A percentile compares a stretch with the other conserved stretches of the same genome.
Conservation (phyloP, 2,113 vertebrate species). For the Seriola rivoliana region DNA sequence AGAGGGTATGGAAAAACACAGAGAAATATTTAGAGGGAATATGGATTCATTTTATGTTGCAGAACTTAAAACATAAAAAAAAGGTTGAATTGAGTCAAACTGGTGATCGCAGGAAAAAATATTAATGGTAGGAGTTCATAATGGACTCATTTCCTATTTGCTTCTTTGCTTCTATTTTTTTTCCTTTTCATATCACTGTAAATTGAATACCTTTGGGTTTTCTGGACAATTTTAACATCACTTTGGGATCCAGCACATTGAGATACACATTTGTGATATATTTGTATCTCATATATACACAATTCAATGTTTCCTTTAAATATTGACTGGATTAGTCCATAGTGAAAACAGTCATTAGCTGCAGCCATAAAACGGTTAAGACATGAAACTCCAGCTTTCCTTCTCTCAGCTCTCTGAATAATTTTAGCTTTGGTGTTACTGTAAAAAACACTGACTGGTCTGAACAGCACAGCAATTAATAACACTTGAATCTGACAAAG, state of each 20-base stretch:
- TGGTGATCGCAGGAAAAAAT: background rate
- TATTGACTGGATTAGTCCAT: no score
- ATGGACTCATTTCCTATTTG: background rate
- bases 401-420: background rate
- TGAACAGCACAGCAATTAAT: slow-evolving; percentile 1
- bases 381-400: background rate
- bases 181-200: background rate
- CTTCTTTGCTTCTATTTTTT: background rate
- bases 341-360: background rate
- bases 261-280: no score
- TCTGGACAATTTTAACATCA: no score
- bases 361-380: background rate
- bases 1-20: background rate
- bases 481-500: background rate
- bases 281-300: no score
- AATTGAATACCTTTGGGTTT: background rate
- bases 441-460: background rate
- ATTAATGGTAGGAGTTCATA: background rate
- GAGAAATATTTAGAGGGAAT: background rate
- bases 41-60: background rate
- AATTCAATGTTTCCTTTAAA: no score
- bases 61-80: background rate
- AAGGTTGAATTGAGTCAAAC: background rate
- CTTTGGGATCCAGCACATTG: no score
- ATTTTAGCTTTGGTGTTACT: background rate